Conservation (phyloP, 2,888 invertebrate genomes). For the Cryptus viduatorius region DNA sequence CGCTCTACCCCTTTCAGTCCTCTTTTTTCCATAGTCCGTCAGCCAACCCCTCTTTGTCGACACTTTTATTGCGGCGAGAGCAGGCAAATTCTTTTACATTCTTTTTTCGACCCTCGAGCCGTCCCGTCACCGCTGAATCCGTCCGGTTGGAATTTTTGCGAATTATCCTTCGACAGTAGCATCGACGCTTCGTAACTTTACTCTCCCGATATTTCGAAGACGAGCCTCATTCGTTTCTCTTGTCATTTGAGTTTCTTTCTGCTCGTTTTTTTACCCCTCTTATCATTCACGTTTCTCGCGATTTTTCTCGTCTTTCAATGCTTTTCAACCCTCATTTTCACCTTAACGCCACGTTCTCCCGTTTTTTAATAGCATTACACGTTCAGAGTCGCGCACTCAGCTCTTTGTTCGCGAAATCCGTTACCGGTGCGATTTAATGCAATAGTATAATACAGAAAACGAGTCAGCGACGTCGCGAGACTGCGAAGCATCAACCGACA, state of each 20-base stretch:
- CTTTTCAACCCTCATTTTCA: conserved; percentile 26
- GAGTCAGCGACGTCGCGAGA: conserved; percentile 30
- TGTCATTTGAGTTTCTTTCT: conserved; percentile 48
- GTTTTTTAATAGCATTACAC: conserved; percentile 66
- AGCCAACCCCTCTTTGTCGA: conserved; percentile 72
- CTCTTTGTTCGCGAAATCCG: conserved; percentile 44
- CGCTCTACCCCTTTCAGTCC: conserved; percentile 14
- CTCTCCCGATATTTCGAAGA: conserved; percentile 61
- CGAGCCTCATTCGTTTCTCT: conserved; percentile 46
- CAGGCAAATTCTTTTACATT: conserved; percentile 42
- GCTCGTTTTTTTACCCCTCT: conserved; percentile 11
- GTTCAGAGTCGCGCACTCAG: conserved; percentile 60
- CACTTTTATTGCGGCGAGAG: conserved; percentile 74
- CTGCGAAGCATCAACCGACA: conserved; percentile 22
- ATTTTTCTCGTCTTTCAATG: conserved; percentile 38
- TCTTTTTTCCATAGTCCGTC: conserved; percentile 44
- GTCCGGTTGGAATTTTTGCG: conserved; percentile 58
- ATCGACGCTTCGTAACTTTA: conserved; percentile 24
- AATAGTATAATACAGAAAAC: conserved; percentile 36
- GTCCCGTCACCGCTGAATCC: conserved; percentile 38
- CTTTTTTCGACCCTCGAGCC: conserved; percentile 48
- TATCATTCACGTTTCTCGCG: conserved; percentile 26
- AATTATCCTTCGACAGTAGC: conserved; percentile 62
- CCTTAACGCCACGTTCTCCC: conserved; percentile 19
- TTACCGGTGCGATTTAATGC: conserved; percentile 33